Evolutionary conservation across 1,140 invertebrate genomes (phyloP).

Genomic region (Lepidostoma basale): DNA sequence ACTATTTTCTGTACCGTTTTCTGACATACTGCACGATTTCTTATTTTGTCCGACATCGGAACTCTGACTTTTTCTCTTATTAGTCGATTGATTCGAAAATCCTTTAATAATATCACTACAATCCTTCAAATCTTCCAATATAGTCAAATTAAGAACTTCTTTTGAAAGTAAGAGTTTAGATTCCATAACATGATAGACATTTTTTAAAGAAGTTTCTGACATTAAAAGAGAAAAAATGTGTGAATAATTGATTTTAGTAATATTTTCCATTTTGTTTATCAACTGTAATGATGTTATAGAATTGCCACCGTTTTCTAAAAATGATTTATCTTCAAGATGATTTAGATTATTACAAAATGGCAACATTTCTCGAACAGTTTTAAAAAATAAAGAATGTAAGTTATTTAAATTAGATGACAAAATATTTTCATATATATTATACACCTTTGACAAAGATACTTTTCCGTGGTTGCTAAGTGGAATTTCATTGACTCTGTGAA

Average conservation of each 20-base stretch:
- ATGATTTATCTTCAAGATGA: constrained; percentile 44
- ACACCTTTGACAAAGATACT: constrained; percentile 54
- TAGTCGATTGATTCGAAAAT: not conserved
- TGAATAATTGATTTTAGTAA: constrained; percentile 48
- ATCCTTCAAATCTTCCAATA: too few relatives aligned
- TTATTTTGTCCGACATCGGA: not conserved
- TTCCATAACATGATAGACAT: not conserved
- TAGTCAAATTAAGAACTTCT: not conserved
- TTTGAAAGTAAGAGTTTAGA: not conserved
- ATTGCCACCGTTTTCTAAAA: constrained; percentile 59
- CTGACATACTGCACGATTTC: not conserved
- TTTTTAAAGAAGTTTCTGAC: constrained; percentile 11
- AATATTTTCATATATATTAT: constrained; percentile 44
- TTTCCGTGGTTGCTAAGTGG: constrained; percentile 69
- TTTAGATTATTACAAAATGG: not conserved
- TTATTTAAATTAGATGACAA: not conserved
- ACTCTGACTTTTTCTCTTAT: not conserved
- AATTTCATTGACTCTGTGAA: constrained; percentile 59
- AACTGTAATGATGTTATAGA: constrained; percentile 59
- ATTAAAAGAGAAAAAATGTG: constrained; percentile 39
- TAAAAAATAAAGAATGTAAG: constrained; percentile 1
- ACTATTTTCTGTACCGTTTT: not conserved
- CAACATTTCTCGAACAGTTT: constrained; percentile 13
- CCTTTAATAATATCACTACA: not conserved
- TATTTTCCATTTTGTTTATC: constrained; percentile 49